Conservation (phyloP, 2,797 vertebrate genomes). For the Merluccius polli region DNA sequence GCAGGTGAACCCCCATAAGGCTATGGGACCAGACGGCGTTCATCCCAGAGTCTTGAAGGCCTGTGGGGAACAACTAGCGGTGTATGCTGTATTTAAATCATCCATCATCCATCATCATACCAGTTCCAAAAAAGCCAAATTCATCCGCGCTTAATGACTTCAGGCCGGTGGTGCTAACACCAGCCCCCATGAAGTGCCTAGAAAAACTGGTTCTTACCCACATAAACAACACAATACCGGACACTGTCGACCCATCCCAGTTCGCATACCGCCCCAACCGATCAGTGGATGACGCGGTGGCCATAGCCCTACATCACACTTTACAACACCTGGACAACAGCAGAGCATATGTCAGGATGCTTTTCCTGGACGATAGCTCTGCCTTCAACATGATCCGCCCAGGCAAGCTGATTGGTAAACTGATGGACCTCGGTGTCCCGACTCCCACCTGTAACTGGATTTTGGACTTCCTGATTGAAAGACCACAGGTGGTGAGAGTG, state of each 20-base stretch:
- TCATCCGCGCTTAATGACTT: slow-evolving; percentile 2
- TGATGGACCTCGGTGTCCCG: background rate
- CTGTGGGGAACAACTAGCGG: background rate
- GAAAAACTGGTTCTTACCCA: background rate
- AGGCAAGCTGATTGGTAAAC: background rate
- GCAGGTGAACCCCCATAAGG: background rate
- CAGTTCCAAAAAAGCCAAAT: slow-evolving; percentile 1
- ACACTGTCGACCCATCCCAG: background rate
- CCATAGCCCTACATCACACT: too few species aligned
- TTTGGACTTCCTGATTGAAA: too few species aligned
- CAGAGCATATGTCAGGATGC: too few species aligned
- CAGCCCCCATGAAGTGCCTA: slow-evolving; percentile 1
- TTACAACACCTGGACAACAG: background rate
- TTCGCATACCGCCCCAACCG: background rate
- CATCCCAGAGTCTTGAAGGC: background rate
- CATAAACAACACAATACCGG: background rate
- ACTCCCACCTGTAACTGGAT: too few species aligned
- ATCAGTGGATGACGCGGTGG: slow-evolving; percentile 4
- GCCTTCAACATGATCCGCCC: background rate
- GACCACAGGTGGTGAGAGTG: background rate
- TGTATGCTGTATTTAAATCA: background rate
- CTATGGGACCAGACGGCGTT: slow-evolving; percentile 3
- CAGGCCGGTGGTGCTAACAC: background rate
- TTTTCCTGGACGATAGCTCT: background rate
- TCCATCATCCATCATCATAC: background rate